Base-by-base conservation (phyloP, 2,797 vertebrate species). In the Oreochromis mossambicus region DNA sequence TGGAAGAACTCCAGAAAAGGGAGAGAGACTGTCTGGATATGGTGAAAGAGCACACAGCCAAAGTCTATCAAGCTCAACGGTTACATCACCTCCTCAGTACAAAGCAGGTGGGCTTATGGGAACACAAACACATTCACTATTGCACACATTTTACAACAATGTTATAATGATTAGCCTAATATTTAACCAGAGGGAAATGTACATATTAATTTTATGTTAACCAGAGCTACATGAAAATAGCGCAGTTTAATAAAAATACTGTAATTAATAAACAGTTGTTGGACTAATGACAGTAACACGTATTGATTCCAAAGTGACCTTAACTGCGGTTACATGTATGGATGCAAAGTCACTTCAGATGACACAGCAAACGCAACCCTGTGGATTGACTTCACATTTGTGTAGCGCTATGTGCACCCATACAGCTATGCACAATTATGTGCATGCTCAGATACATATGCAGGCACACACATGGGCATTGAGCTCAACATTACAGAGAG, bases 51-150 rank as follows among this genome's bases (percentile, higher is more conserved):
- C 97, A 98, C 89, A 95, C 91, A 88, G 84, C 92, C 83, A 97
- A 94, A 94, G 85, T 95, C 83, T 90, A 95, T 87, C 93, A 95
- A 94, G 97, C 98, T 78, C 96, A 96, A 80, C 97, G 96, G 94
- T 96, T 96, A 92, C 99, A 99, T 96, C 97, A 98, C 95, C 97
- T 99, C 83, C 94, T 99, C 94, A 99, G 98, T 95, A 99, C 98
- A 7, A 91, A 96, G 83, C 97, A 98, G 97, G 98, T 99, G 80
- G 4, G 92, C 90, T 54, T 5, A 29, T 10, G 54, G 32, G 3
- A 80, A 79, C 51, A 82, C 7, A 78, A 32, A 78, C 19, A 52
- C 17, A 70, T 24, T 77, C 21, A 76, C 26, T 56, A 5, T 41
- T 17, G 55, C 21, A 34, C 3, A 34, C 29, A 19, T 78, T 50